Conservation (phyloP, 2,888 invertebrate species). For the Metallyticus violacea region DNA sequence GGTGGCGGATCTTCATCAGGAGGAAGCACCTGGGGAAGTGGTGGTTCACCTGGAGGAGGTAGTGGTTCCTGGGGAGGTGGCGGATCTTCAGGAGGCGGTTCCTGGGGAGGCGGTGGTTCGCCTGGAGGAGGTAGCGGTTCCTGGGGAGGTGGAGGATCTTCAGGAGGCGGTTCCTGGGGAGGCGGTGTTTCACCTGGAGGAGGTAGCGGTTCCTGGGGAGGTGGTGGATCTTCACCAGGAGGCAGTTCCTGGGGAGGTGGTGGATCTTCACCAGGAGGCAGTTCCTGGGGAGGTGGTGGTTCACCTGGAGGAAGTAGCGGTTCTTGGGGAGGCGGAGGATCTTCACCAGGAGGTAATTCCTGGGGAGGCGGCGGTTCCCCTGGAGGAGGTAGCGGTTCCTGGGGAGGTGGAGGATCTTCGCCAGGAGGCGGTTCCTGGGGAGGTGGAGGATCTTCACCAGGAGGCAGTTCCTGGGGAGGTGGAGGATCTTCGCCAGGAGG, state of each 20-base stretch:
- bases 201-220: neutral
- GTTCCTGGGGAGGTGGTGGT: neutral
- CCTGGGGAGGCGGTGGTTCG: neutral
- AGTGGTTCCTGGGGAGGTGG: neutral
- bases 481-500: neutral
- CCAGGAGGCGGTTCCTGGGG: neutral
- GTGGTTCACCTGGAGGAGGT: neutral
- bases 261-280: neutral
- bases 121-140: neutral
- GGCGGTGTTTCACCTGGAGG: neutral
- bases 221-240: neutral
- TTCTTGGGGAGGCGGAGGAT: neutral
- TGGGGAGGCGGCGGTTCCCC: neutral
- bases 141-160: neutral
- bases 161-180: neutral
- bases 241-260: neutral
- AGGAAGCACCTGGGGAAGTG: neutral
- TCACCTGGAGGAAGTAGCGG: too few relatives aligned
- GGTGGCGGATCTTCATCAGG: neutral
- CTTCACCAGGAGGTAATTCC: neutral
- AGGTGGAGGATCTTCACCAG: neutral
- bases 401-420: neutral
- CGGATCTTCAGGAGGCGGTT: neutral
- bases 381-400: too few relatives aligned
- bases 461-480: neutral